A percentile compares a stretch with the other conserved stretches of the same genome.
These are phyloP conservation scores for Leptobrachium leishanense DNA, from an alignment of 2,113 vertebrate genomes.

Conservation along the genomic window DNA sequence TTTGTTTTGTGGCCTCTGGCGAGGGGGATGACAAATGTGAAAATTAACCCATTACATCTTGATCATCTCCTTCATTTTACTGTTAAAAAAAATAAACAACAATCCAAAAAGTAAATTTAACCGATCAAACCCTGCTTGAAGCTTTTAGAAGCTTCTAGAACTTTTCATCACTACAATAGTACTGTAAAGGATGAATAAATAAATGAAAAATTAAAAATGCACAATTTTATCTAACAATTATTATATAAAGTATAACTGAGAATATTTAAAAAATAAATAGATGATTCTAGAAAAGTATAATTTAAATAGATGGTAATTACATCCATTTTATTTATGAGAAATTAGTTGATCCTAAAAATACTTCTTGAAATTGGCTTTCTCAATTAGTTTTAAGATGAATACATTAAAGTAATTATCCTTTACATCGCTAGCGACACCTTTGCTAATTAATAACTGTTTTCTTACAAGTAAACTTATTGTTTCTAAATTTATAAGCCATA, in stretches of 20 bases:
- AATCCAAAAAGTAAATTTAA: too few relatives aligned
- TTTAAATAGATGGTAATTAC: slow-evolving; percentile 5
- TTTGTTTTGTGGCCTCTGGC: too few relatives aligned
- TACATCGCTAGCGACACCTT: background rate
- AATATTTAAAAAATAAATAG: too few relatives aligned
- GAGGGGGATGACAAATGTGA: too few relatives aligned
- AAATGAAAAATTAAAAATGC: too few relatives aligned
- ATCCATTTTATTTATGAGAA: background rate
- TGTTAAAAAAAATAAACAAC: too few relatives aligned
- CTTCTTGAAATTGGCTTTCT: slow-evolving; percentile 22
- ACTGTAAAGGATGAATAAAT: too few relatives aligned
- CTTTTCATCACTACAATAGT: too few relatives aligned
- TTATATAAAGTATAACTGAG: background rate
- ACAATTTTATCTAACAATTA: background rate
- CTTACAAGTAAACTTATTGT: slow-evolving; percentile 16
- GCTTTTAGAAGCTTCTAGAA: too few relatives aligned
- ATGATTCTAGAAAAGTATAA: background rate
- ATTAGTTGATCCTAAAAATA: background rate
- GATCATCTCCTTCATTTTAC: too few relatives aligned
- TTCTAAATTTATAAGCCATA: slow-evolving; percentile 15
- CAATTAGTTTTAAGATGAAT: background rate
- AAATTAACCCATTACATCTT: too few relatives aligned
- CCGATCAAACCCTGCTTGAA: too few relatives aligned
- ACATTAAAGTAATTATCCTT: slow-evolving; percentile 30
- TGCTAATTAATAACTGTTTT: slow-evolving; percentile 32